These are phyloP conservation scores for Ectobius pallidus DNA, from an alignment of 2,888 invertebrate genomes.

Conservation along the genomic window DNA sequence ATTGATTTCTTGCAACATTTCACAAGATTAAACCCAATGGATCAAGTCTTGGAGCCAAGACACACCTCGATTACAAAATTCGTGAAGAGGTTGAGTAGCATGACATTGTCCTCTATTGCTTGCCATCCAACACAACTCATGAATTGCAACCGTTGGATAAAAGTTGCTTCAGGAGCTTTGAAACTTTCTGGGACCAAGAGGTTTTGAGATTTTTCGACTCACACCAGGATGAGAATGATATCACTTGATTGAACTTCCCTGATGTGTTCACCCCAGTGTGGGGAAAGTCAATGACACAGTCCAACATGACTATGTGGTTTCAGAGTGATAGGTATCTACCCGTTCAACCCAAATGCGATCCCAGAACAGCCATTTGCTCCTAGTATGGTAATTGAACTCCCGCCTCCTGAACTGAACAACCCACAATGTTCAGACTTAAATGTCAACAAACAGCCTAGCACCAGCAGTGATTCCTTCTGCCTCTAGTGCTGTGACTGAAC, in stretches of 20 bases:
- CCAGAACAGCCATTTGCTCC: constrained; percentile 6
- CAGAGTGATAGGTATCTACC: constrained; percentile 8
- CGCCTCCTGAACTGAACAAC: constrained; percentile 9
- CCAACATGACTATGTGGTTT: constrained; percentile 15
- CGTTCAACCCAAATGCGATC: constrained; percentile 12
- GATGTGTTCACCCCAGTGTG: constrained; percentile 10
- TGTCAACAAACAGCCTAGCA: constrained; percentile 5
- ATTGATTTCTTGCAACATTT: constrained; percentile 43
- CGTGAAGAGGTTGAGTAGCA: constrained; percentile 40
- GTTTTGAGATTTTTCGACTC: too few species aligned
- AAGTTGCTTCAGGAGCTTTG: too few species aligned
- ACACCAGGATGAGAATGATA: constrained; percentile 20
- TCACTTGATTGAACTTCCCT: too few species aligned
- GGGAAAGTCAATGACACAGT: too few species aligned
- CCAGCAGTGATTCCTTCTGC: constrained; percentile 17
- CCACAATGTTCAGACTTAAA: not conserved
- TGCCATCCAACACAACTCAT: too few species aligned
- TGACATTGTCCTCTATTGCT: constrained; percentile 43
- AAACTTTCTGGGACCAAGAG: too few species aligned
- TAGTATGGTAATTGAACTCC: not conserved
- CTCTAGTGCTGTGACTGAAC: too few species aligned
- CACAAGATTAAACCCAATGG: not conserved
- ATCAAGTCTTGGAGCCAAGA: constrained; percentile 43
- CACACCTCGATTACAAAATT: too few species aligned
- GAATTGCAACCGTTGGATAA: too few species aligned